Base-by-base conservation (phyloP, 2,113 vertebrate species). In the Amblyopsis rosae region DNA sequence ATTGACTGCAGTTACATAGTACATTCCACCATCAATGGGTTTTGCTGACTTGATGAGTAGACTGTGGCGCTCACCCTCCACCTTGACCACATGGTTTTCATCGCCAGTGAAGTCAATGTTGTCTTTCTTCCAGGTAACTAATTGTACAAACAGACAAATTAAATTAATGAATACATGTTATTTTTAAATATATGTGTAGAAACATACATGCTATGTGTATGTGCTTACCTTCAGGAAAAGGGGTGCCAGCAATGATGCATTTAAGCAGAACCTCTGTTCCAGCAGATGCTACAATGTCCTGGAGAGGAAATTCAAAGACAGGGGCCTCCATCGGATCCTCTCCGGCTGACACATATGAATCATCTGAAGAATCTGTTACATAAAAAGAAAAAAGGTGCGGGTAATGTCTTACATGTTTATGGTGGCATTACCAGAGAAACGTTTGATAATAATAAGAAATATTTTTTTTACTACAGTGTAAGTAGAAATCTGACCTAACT, bases 261-360 rank as follows among this genome's bases (percentile, higher is more conserved):
- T 95, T 98, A 47, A 99, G 92, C 17, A 95, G 88, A 65, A 95
- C 94, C 12, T 97, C 95, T 0, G 90, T 83, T 48, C 96, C 96
- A 56, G 94, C 87, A 0, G 86, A 92, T 59, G 90, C 95, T 0
- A 92, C 80, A 7, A 79, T 90, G 74, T 96, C 94, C 77, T 95
- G 94, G 62, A 99, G 91, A 11, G 94, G 93, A 66, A 95, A 95
- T 88, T 99, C 97, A 88, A 99, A 99, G 65, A 96, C n/a, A 0
- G 98, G 98, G 0, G 93, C 94, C 85, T 99, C 98, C 88, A 96
- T 85, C 1, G 96, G 96, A 53, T 99, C 98, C 79, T 99, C 98
- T 72, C 90, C 98, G 16, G 96, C 97, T 11, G 98, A 99, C 69
- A 98, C 94, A 0, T 98, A 99, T 16, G 97, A 99, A 81, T 98